Conservation (phyloP, 1,140 invertebrate species). For the Drosophila seguyi region DNA sequence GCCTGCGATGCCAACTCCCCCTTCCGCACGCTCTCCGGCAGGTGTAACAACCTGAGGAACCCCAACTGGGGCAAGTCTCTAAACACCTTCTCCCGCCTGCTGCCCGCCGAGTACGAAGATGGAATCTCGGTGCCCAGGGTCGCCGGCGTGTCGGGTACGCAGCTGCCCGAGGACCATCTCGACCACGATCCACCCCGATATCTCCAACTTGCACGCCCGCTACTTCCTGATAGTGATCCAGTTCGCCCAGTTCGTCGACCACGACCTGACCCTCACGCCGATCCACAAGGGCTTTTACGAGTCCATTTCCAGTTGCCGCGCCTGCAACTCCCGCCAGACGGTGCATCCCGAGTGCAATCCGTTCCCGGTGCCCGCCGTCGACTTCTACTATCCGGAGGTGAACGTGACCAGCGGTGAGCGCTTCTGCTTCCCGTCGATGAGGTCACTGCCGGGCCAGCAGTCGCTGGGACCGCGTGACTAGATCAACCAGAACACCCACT, state of each 20-base stretch:
- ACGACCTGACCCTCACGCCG: constrained; percentile 96
- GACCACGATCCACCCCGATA: constrained; percentile 94
- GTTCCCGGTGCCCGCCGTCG: constrained; percentile 92
- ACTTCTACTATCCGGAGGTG: constrained; percentile 93
- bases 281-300: constrained; percentile 94
- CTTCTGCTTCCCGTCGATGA: constrained; percentile 96
- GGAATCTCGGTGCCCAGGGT: constrained; percentile 92
- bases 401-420: constrained; percentile 92
- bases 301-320: constrained; percentile 93
- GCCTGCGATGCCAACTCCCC: constrained; percentile 92
- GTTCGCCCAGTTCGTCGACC: constrained; percentile 96
- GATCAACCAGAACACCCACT: constrained; percentile 97
- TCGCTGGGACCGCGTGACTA: constrained; percentile 95
- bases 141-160: constrained; percentile 90
- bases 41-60: constrained; percentile 96
- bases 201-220: constrained; percentile 93
- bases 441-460: constrained; percentile 95
- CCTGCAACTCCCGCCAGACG: constrained; percentile 92
- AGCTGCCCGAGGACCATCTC: constrained; percentile 93
- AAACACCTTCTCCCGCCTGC: constrained; percentile 93
- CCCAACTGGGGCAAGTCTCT: constrained; percentile 94
- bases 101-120: constrained; percentile 95
- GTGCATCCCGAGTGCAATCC: constrained; percentile 97
- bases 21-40: constrained; percentile 93
- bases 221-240: constrained; percentile 97